Evolutionary conservation across 2,113 vertebrate species (phyloP), one percentile per base, ranked within the genome.

Genomic region (Myanophis thanlyinensis): DNA sequence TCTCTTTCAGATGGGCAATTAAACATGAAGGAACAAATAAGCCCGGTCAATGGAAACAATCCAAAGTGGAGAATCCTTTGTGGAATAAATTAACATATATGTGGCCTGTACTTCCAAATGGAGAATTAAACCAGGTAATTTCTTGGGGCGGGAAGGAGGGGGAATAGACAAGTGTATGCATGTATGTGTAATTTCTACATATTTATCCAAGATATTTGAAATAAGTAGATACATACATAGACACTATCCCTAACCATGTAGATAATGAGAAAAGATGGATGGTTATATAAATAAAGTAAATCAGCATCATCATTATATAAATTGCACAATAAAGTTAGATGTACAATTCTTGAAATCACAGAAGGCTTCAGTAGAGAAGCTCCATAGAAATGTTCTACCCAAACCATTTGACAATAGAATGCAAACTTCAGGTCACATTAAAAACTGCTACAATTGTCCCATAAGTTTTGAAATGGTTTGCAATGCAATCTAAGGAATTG

Each of bases 31-130:
- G 93, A 1, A 95, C 54, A 80, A 89, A 0, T 1, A 95, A 97
- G 44, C 91, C 95, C 23, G 93, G 62, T 47, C 96, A 96, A 0
- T 47, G 85, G 96, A 96, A 94, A 49, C 59, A 87, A 62, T 97
- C 93, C 52, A 95, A 92, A 95, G 95, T 93, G 92, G 94, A 96
- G 51, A 95, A 97, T 85, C 93, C 93, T 30, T 91, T 95, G 2
- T 96, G 95, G 97, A 97, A 96, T 59, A 95, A 97, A 15, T 86
- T 96, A 44, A 96, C 40, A 0, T 96, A 89, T 51, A 73, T 93
- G 93, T 96, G 94, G 93, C 93, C 92, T 13, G 15, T 93, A 13
- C 89, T 96, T 92, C 93, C 93, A 92, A 95, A 80, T 0, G 91
- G 94, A 88, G 59, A 95, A 67, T 89, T 96, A 47, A 92, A 93